Percentiles rank a stretch among this genome's conserved stretches.
Conservation (phyloP, 2,888 invertebrate genomes). For the Dendrolimus houi region DNA sequence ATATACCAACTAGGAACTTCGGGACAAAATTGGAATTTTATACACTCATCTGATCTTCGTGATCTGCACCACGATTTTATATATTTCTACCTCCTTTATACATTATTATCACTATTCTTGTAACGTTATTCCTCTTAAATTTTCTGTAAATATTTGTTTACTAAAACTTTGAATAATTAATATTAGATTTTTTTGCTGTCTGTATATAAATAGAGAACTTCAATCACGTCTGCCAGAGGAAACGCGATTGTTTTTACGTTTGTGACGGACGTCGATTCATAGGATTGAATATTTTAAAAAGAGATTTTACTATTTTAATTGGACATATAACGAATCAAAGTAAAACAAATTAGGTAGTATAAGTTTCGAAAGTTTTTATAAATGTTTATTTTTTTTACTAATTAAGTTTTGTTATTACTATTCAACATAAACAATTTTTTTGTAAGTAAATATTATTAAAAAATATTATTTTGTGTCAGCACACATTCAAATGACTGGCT, state of each 20-base stretch:
- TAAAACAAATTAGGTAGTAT: too few species aligned
- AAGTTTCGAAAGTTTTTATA: too few species aligned
- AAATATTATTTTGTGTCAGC: too few species aligned
- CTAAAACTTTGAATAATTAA: not conserved
- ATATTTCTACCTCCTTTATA: not conserved
- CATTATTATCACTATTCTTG: too few species aligned
- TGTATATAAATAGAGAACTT: slow-evolving; percentile 58
- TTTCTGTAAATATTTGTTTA: not conserved
- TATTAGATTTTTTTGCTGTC: slow-evolving; percentile 14
- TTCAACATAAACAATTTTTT: too few species aligned
- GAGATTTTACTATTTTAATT: not conserved
- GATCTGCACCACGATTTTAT: not conserved
- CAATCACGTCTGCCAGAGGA: slow-evolving; percentile 67
- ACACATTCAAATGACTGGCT: too few species aligned
- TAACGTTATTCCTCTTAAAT: not conserved
- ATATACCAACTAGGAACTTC: too few species aligned
- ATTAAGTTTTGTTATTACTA: too few species aligned
- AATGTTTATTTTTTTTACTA: too few species aligned
- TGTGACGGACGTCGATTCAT: slow-evolving; percentile 30
- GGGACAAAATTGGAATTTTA: not conserved
- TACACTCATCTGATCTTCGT: not conserved
- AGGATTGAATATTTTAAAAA: slow-evolving; percentile 21
- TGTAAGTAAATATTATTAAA: too few species aligned
- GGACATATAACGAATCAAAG: too few species aligned
- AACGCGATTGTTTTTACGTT: slow-evolving; percentile 72